Base-by-base conservation (phyloP, 2,113 vertebrate genomes). In the Geococcyx californianus region DNA sequence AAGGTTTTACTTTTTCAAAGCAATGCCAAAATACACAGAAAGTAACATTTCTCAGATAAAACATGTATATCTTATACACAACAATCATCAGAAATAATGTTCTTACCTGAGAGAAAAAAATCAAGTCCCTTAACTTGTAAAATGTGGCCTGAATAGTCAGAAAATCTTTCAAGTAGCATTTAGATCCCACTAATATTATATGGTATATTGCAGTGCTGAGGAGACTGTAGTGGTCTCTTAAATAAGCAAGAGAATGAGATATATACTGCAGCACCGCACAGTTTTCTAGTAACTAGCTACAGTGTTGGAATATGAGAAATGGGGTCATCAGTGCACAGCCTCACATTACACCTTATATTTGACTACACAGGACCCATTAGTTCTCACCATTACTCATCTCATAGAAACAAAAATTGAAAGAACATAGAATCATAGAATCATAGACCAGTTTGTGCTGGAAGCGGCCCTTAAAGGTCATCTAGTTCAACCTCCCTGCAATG, bases 301-400 rank as follows among this genome's bases (percentile, higher is more conserved):
- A 33, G 3, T 7, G 14, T 4, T 64, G 36, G 36, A 91, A 80
- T 31, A 44, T 64, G 29, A 83, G 26, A 69, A 64, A 8, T 3
- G 2, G 5, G 1, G 10, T 52, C 24, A 44, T 44, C 26, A 15
- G 3, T 47, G 24, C n/a, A 73, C 14, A 70, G 21, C 8, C 8
- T 52, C 36, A 66, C 3, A 5, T 51, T 55, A 60, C 19, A 34
- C 26, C 20, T 59, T 52, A 18, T 6, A 5, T 38, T 18, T 29
- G n/a, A 24, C 24, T 60, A 56, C 8, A 40, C 0, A 33, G 7
- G 13, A 6, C 5, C 20, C 12, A 47, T 7, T 2, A 56, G 4
- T 69, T 86, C 34, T 64, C 86, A 64, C 8, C 4, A 20, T 7
- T 73, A 13, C 6, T 83, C 8, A 29, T 56, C 89, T 80, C 62